Base-by-base conservation (phyloP, 2,888 invertebrate genomes). In the Caenorhabditis doughertyi region DNA sequence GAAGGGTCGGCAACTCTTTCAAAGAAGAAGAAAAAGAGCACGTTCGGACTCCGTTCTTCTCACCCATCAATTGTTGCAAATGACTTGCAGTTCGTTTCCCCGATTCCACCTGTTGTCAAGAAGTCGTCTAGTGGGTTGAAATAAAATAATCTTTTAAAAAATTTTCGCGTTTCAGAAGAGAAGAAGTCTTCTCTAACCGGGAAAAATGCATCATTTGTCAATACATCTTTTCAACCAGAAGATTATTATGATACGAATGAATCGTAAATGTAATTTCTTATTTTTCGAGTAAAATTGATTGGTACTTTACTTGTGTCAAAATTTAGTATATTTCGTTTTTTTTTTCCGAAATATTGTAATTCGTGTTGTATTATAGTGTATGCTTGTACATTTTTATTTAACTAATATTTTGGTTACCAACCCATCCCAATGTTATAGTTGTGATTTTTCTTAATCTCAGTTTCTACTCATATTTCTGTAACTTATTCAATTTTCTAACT, bases 181-280 rank as follows among this genome's bases (percentile, higher is more conserved):
- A 72, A 76, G 23, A 83, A 83, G 47, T 47, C 23, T 9, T 51
- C 74, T 0, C 29, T 74, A 23, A 32, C 68, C 7, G 65, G 44
- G 4, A 67, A 58, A 23, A 85, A 85, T 47, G 83, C 87, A 5
- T 84, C 84, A 27, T 87, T 87, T 65, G 83, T 87, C 13, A 87
- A 87, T 58, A 81, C 67, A 9, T 84, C 84, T 9, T 87, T 87
- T 53, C 87, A 87, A 68, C 81, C 80, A 3, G 87, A 87, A 51
- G 87, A 87, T 42, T 49, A 79, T 16, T 85, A 86, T 47, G 79
- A 72, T n/a, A 65, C 79, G 13, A 64, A 25, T 27, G 67, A 74
- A n/a, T n/a, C n/a, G n/a, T n/a, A n/a, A 16, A 9, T 74, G 49
- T 74, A 58, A 23, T 25, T 35, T 29, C n/a, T 21, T 16, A 18